A percentile compares a stretch with the other conserved stretches of the same genome.
Conservation (phyloP, 1,140 invertebrate genomes). For the Gryllus bimaculatus region DNA sequence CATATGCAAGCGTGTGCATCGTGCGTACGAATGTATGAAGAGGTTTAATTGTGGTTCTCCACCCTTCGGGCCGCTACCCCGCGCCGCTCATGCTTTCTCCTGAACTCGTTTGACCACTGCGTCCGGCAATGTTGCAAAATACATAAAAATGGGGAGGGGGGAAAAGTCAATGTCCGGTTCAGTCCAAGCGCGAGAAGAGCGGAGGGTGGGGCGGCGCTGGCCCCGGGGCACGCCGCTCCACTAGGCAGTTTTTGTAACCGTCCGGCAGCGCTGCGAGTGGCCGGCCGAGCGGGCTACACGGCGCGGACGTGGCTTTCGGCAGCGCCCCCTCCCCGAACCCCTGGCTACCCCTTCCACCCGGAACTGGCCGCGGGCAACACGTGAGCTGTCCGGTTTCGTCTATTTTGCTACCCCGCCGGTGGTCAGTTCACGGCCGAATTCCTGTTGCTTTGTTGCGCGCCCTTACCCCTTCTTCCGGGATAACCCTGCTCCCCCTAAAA, state of each 20-base stretch:
- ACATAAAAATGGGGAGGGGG: background rate
- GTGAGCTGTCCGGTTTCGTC: background rate
- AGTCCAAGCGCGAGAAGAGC: background rate
- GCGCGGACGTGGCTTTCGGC: no score
- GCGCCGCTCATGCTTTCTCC: background rate
- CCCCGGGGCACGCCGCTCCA: no score
- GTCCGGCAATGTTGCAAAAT: background rate
- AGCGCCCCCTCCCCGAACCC: no score
- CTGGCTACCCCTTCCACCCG: background rate
- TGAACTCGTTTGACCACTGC: background rate
- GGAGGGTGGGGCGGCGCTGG: no score
- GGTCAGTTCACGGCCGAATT: background rate
- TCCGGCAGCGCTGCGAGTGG: no score
- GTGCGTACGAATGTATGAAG: background rate
- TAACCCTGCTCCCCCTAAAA: background rate
- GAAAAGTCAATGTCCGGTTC: background rate
- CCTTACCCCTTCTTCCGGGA: background rate
- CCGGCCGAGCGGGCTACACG: no score
- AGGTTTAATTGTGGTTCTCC: background rate
- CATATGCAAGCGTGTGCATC: background rate
- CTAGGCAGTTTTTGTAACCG: no score
- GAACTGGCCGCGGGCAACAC: background rate
- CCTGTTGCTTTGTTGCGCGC: background rate
- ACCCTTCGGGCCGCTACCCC: background rate
- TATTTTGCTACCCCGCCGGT: background rate